phyloP scores from a whole-genome alignment of 1,140 invertebrate genomes.

The Harpegnathos saltator region DNA sequence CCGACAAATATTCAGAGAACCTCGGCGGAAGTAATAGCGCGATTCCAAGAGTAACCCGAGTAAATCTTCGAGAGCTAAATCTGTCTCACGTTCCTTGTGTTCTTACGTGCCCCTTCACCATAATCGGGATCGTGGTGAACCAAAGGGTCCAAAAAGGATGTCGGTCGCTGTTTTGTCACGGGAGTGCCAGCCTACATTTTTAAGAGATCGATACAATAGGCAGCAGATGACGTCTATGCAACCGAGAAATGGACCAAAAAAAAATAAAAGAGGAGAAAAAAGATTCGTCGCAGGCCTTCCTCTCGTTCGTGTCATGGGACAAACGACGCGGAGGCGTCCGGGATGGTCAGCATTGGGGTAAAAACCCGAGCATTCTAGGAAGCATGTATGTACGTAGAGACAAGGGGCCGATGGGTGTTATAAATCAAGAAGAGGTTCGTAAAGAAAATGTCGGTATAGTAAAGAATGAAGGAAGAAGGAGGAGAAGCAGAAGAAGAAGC shows the following conservation, averaged over 20 bases:
- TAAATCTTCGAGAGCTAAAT: constrained; percentile 48
- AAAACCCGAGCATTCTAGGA: constrained; percentile 54
- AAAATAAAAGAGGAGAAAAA: constrained; percentile 31
- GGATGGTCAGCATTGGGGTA: constrained; percentile 34
- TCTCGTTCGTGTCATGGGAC: constrained; percentile 14
- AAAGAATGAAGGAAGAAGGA: constrained; percentile 63
- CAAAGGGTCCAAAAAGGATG: constrained; percentile 15
- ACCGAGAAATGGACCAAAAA: constrained; percentile 5
- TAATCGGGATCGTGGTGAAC: not conserved
- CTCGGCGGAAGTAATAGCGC: constrained; percentile 48
- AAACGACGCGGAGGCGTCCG: constrained; percentile 15
- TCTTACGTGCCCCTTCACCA: not conserved
- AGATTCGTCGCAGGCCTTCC: constrained; percentile 29
- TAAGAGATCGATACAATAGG: not conserved
- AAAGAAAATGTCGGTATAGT: constrained; percentile 72
- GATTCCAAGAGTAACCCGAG: constrained; percentile 53
- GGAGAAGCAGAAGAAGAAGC: constrained; percentile 65
- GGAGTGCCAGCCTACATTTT: constrained; percentile 16
- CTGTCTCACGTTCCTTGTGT: not conserved
- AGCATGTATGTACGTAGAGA: constrained; percentile 61
- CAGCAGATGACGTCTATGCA: not conserved
- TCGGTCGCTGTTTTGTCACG: constrained; percentile 3
- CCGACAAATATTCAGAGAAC: constrained; percentile 66
- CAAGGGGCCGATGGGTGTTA: constrained; percentile 72
- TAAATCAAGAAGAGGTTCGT: constrained; percentile 77